A percentile compares a stretch with the other conserved stretches of the same genome.
Evolutionary conservation across 2,888 invertebrate genomes (phyloP).

Genomic region (Seira sanloemensis): DNA sequence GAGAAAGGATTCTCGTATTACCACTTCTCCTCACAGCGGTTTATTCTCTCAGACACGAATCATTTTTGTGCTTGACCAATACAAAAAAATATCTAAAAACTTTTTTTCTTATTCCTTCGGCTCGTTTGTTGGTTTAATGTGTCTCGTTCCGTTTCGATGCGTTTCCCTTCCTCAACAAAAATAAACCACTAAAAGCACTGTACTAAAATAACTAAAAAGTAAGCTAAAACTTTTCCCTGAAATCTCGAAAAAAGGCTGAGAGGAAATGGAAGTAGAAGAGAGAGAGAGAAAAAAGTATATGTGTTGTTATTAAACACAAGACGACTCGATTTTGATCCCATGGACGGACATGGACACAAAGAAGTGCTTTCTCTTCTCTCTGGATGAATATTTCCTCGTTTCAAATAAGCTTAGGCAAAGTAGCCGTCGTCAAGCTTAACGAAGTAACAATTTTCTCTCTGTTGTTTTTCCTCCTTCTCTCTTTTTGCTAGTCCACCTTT

Average conservation of each 20-base stretch:
- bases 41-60: background rate
- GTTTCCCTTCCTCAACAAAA: background rate
- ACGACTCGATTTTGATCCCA: background rate
- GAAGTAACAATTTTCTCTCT: constrained; percentile 32
- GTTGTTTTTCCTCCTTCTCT: background rate
- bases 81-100: background rate
- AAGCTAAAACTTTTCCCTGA: background rate
- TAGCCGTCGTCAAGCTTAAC: too few species aligned
- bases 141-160: constrained; percentile 30
- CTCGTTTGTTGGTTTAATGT: constrained; percentile 39
- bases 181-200: background rate
- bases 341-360: too few species aligned
- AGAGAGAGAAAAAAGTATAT: background rate
- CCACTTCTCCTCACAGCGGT: too few species aligned
- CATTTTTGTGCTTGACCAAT: background rate
- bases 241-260: too few species aligned
- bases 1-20: too few species aligned
- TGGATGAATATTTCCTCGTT: too few species aligned
- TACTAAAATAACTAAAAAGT: background rate
- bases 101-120: background rate
- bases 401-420: too few species aligned
- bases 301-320: background rate
- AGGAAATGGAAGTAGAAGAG: too few species aligned
- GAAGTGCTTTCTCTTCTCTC: too few species aligned
- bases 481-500: background rate